phyloP scores from a whole-genome alignment of 1,140 invertebrate species.

The Ooceraea biroi region DNA sequence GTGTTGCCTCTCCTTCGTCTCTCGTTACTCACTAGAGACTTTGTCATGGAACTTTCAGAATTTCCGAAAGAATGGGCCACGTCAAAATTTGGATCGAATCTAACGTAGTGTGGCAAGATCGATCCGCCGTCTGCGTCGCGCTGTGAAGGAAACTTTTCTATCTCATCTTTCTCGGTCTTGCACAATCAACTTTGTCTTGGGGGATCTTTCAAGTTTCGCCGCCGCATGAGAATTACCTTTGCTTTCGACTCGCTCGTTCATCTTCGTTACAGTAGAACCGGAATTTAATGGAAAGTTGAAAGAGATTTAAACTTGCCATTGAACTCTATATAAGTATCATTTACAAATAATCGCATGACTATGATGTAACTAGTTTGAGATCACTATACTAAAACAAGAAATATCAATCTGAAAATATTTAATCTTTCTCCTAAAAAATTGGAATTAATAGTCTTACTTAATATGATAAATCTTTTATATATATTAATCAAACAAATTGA shows the following conservation, averaged over 20 bases:
- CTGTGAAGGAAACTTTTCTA: slow-evolving; percentile 61
- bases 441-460: not conserved
- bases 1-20: not conserved
- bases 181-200: slow-evolving; percentile 71
- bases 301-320: not conserved
- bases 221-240: slow-evolving; percentile 68
- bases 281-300: not conserved
- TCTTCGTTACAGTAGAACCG: not conserved
- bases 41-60: slow-evolving; percentile 65
- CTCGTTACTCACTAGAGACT: slow-evolving; percentile 20
- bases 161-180: slow-evolving; percentile 35
- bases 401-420: not conserved
- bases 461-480: not conserved
- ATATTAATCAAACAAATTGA: not conserved
- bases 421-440: not conserved
- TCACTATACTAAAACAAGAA: not conserved
- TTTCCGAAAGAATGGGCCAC: slow-evolving; percentile 54
- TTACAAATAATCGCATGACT: slow-evolving; percentile 30
- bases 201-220: slow-evolving; percentile 54
- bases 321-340: not conserved
- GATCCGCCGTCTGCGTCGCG: slow-evolving; percentile 45
- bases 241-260: slow-evolving; percentile 48
- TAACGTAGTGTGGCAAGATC: slow-evolving; percentile 50
- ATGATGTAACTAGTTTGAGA: not conserved
- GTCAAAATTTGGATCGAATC: slow-evolving; percentile 64